A percentile compares a stretch with the other conserved stretches of the same genome.
These are phyloP conservation scores for Noctilio leporinus DNA, from an alignment of 2,113 vertebrate species.

Conservation along the genomic window DNA sequence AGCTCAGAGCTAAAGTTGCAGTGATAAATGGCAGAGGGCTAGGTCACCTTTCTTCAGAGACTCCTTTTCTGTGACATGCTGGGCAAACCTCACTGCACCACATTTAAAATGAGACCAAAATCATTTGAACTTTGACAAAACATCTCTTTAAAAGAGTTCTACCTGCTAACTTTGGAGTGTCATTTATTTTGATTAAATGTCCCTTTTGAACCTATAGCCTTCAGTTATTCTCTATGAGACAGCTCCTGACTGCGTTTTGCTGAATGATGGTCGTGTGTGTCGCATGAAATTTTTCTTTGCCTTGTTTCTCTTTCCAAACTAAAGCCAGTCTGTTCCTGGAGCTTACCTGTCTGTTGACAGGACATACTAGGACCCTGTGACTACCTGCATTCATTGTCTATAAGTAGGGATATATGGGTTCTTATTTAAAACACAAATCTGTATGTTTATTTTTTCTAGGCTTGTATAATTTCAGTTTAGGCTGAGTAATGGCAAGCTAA, in stretches of 20 bases:
- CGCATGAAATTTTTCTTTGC: constrained; percentile 47
- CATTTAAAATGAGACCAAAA: constrained; percentile 42
- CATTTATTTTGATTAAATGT: constrained; percentile 64
- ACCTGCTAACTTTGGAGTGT: neutral
- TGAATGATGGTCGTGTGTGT: neutral
- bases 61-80: neutral
- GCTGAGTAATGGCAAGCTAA: neutral
- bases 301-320: neutral
- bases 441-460: constrained; percentile 10
- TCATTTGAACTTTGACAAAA: constrained; percentile 35
- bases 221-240: constrained; percentile 51
- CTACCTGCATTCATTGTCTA: neutral
- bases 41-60: neutral
- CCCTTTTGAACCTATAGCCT: constrained; percentile 30
- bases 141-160: neutral
- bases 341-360: neutral
- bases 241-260: neutral
- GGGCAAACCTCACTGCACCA: neutral
- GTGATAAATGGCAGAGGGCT: neutral
- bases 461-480: constrained; percentile 11
- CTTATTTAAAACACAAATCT: constrained; percentile 23
- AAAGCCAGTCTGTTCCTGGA: neutral
- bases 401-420: neutral
- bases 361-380: neutral
- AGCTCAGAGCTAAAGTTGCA: neutral